Conservation (phyloP, 30 jellyfish, hydroid and myxozoan genomes). For the Mastigias papua region DNA sequence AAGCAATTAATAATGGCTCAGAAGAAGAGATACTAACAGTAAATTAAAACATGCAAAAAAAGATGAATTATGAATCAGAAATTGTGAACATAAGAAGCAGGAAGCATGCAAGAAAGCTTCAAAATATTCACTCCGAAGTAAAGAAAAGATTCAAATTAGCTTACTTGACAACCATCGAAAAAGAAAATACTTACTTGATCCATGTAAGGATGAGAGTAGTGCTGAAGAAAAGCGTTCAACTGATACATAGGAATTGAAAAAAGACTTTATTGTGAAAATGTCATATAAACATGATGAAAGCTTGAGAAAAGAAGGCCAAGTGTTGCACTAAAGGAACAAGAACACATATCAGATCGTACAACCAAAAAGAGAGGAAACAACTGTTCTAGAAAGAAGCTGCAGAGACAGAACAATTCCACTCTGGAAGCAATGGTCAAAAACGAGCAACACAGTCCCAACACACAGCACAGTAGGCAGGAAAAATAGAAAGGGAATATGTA, state of each 20-base stretch:
- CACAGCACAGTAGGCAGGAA: conserved; percentile 1
- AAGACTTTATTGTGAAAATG: neutral
- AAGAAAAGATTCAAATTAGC: no score
- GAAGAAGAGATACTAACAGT: neutral
- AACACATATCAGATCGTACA: neutral
- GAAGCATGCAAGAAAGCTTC: neutral
- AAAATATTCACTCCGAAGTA: no score
- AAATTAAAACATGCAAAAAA: neutral
- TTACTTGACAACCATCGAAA: neutral
- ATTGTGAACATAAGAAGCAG: neutral
- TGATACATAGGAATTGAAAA: neutral
- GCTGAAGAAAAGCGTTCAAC: neutral
- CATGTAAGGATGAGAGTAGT: neutral
- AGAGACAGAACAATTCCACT: neutral
- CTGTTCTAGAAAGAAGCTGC: neutral
- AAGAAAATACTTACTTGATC: neutral
- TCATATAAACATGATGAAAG: neutral
- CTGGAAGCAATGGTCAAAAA: neutral
- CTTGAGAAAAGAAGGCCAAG: neutral
- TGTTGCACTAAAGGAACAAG: neutral
- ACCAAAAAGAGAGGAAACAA: neutral
- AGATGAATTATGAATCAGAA: neutral
- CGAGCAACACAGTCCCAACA: neutral
- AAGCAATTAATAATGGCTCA: neutral
- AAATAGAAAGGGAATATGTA: conserved; percentile 11